These are phyloP conservation scores for Acipenser oxyrinchus DNA, from an alignment of 2,797 vertebrate species.

Conservation along the genomic window DNA sequence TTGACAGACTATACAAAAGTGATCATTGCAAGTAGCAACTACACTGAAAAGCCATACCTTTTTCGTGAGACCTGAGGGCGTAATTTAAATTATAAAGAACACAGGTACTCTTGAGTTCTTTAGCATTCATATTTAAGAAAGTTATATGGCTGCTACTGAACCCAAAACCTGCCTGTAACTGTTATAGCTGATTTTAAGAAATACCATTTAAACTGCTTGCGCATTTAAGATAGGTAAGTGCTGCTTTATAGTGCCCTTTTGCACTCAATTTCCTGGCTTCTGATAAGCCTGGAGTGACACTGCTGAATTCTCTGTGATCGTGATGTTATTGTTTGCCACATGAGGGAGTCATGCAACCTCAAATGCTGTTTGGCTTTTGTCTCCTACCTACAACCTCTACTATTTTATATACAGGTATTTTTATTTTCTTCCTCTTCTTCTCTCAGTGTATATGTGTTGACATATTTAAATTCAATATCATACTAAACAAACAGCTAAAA, in stretches of 20 bases:
- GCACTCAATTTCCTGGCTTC: conserved; percentile 36
- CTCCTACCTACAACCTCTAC: not conserved
- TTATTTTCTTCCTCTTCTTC: too few species aligned
- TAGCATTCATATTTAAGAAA: too few species aligned
- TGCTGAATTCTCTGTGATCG: conserved; percentile 7
- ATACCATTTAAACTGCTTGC: conserved; percentile 29
- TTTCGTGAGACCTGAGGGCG: too few species aligned
- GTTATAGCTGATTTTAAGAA: conserved; percentile 21
- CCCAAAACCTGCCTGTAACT: not conserved
- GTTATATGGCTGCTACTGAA: too few species aligned
- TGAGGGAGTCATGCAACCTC: conserved; percentile 33
- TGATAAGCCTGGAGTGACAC: conserved; percentile 34
- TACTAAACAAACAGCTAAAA: too few species aligned
- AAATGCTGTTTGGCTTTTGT: not conserved
- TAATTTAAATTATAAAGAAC: too few species aligned
- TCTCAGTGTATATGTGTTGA: too few species aligned
- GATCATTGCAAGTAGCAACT: too few species aligned
- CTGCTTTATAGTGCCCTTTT: conserved; percentile 33
- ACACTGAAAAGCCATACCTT: too few species aligned
- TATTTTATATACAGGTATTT: not conserved
- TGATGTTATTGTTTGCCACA: conserved; percentile 16
- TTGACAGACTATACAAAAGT: too few species aligned
- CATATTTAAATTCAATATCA: too few species aligned
- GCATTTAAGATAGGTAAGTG: conserved; percentile 29
- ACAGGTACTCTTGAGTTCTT: too few species aligned